These are phyloP conservation scores for Catharus bicknelli DNA, from an alignment of 2,113 vertebrate genomes.

Conservation along the genomic window DNA sequence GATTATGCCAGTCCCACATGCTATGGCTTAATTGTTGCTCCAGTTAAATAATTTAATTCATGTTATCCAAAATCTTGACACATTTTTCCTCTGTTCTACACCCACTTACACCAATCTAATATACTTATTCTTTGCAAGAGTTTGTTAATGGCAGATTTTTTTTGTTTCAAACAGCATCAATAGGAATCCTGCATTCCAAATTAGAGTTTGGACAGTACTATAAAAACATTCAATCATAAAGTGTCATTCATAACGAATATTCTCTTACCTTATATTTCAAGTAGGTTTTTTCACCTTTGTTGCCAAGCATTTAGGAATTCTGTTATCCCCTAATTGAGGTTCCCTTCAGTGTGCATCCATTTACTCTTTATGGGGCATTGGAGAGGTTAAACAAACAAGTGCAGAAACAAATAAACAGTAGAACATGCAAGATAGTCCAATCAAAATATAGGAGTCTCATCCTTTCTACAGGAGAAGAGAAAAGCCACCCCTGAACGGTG, in stretches of 20 bases:
- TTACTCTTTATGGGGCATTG: background rate
- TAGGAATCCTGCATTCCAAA: background rate
- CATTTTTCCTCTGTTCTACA: background rate
- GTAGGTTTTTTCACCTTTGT: background rate
- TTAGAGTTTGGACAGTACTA: background rate
- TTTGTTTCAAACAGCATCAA: background rate
- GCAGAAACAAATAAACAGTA: background rate
- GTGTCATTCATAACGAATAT: background rate
- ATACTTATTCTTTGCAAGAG: background rate
- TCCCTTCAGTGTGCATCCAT: background rate
- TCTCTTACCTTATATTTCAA: background rate
- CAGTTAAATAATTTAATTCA: background rate
- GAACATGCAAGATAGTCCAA: accelerated
- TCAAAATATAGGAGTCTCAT: background rate
- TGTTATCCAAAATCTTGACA: background rate
- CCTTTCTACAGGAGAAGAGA: background rate
- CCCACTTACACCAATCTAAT: background rate
- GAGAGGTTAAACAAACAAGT: background rate
- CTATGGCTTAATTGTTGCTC: background rate
- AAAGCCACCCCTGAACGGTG: background rate
- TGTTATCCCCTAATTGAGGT: background rate
- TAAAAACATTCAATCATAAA: background rate
- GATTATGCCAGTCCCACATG: background rate
- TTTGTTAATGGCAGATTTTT: background rate
- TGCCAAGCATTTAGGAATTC: background rate